A percentile compares a stretch with the other conserved stretches of the same genome.
phyloP scores from a whole-genome alignment of 2,888 invertebrate genomes.

The Gnatocerus cornutus region DNA sequence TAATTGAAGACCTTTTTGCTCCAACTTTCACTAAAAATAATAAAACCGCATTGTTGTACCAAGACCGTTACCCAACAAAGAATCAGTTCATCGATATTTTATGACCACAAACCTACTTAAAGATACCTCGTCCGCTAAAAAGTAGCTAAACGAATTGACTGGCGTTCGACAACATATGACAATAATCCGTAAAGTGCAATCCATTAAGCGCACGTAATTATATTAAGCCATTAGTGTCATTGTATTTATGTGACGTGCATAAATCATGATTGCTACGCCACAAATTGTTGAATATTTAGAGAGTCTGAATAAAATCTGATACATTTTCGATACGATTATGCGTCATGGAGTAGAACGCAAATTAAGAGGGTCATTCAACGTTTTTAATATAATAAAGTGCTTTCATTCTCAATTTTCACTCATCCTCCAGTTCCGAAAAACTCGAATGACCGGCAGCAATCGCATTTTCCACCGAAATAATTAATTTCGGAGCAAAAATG shows the following conservation, averaged over 20 bases:
- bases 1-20: no score
- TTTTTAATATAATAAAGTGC: conserved; percentile 39
- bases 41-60: no score
- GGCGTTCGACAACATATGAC: conserved; percentile 47
- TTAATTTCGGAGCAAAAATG: conserved; percentile 45
- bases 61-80: no score
- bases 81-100: neutral
- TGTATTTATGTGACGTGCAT: conserved; percentile 61
- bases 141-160: conserved; percentile 37
- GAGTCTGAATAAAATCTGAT: conserved; percentile 46
- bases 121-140: conserved; percentile 6
- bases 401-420: conserved; percentile 29
- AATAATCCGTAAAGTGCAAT: conserved; percentile 60
- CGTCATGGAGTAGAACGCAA: conserved; percentile 34
- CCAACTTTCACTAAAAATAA: no score
- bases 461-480: conserved; percentile 40
- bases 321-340: conserved; percentile 32
- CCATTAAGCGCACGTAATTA: conserved; percentile 64
- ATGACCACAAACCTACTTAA: neutral
- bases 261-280: conserved; percentile 56
- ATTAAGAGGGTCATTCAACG: conserved; percentile 31
- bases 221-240: conserved; percentile 65
- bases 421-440: conserved; percentile 24
- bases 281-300: conserved; percentile 58
- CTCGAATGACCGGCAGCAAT: conserved; percentile 32